Evolutionary conservation across 2,113 vertebrate genomes (phyloP), one percentile per base, ranked within the genome.

Genomic region (Lucifuga dentata): DNA sequence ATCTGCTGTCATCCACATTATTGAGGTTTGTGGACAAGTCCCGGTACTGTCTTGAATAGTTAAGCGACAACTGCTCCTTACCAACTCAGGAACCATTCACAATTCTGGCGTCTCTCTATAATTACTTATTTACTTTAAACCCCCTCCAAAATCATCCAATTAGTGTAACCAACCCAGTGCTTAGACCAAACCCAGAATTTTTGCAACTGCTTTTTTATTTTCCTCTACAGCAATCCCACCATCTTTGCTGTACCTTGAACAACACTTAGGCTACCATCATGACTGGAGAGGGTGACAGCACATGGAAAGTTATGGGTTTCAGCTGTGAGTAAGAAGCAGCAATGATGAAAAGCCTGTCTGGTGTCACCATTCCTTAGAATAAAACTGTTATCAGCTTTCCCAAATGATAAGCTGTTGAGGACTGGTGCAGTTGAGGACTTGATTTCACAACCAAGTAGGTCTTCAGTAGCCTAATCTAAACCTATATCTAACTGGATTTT

Each of bases 401-500:
- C 21, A 56, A 59, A 52, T 49, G 8, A 71, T 11, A 38, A 46
- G 10, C 44, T 57, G 8, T 12, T n/a, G n/a, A n/a, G n/a, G n/a
- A n/a, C n/a, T n/a, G n/a, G 21, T 32, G 11, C 3, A 49, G 53
- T 45, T 61, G 40, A 64, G 11, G 44, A 53, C 32, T 68, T 21
- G 32, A 57, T 65, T 72, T 69, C 21, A 48, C 35, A 60, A 11
- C 40, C 26, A 56, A 26, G 19, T 8, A 6, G 24, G 12, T 63
- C 39, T 20, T 35, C 8, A 56, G 59, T 24, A 46, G 38, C 41
- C 50, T 52, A 23, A 73, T 21, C 10, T 50, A 10, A 46, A 68
- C 50, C 48, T 59, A 36, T 23, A 64, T 41, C 24, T 15, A 65
- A 40, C 8, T 60, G 48, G 66, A 52, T 83, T 53, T 57, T 35